These are phyloP conservation scores for Porites rus DNA, from an alignment of 92 coral and sea anemone species.

Conservation along the genomic window DNA sequence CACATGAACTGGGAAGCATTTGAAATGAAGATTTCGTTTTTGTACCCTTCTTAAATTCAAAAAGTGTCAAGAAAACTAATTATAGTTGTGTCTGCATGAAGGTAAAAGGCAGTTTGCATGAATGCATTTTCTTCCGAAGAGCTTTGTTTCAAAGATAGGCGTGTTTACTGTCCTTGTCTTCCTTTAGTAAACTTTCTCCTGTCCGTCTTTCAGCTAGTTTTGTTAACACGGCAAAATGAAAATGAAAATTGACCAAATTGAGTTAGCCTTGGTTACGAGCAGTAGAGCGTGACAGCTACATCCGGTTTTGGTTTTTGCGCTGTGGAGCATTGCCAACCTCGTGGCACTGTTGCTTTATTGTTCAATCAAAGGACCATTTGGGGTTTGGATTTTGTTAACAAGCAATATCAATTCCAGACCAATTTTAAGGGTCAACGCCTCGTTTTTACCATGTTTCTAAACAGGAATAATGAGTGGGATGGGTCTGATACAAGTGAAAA, in stretches of 20 bases:
- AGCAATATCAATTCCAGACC: conserved; percentile 11
- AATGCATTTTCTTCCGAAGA: no score
- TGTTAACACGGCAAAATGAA: neutral
- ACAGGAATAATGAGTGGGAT: conserved; percentile 13
- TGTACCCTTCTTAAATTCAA: no score
- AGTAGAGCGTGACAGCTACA: neutral
- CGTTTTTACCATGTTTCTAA: neutral
- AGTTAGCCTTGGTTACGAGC: neutral
- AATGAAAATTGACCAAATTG: neutral
- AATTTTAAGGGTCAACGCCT: conserved; percentile 9
- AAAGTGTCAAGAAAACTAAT: no score
- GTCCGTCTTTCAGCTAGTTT: neutral
- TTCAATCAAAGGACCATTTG: no score
- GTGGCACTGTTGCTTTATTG: neutral
- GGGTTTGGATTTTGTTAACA: neutral
- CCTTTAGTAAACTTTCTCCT: no score
- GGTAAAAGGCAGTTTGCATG: no score
- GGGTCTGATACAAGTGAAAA: neutral
- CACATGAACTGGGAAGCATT: no score
- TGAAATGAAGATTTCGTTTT: no score
- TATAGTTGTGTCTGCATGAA: no score
- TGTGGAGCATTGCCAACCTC: conserved; percentile 1
- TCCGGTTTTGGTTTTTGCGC: neutral
- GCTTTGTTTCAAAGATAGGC: no score
- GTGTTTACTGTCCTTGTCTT: no score